Base-by-base conservation (phyloP, 2,113 vertebrate species). In the Chitala chitala region DNA sequence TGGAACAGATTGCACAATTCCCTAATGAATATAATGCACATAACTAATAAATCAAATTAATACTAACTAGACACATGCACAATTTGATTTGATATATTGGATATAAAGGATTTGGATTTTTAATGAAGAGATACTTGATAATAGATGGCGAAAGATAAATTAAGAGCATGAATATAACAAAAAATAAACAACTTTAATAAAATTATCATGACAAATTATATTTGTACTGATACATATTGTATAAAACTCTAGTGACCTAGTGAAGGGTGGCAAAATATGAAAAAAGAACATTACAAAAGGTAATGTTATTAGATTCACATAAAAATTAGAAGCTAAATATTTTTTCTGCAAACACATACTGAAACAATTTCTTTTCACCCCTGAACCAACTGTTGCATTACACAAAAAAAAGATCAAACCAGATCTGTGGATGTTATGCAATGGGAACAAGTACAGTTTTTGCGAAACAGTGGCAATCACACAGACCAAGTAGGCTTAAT, bases 381-480 rank as follows among this genome's bases (percentile, higher is more conserved):
- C 40, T 63, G 59, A 46, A 66, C 71, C 69, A 80, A 80, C 73
- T 63, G 64, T 63, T 72, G 71, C 75, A 58, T 51, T 74, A 72
- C 73, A 42, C 63, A 77, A 74, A 66, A 73, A 65, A 76, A 75
- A 74, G 73, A 76, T 65, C 42, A 73, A 70, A 80, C 36, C 50
- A 76, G 22, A 71, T 73, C 26, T 69, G 20, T 78, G 71, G 74
- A 78, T 65, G 58, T 71, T 66, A 56, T 75, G 73, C 76, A 78
- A 75, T 36, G 33, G 17, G 29, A 70, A 71, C 59, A 44, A 29
- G 56, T 70, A 51, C 61, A 55, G 65, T 72, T 73, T 68, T 73
- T 75, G 63, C 65, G 70, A 73, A 78, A 76, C 76, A 78, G 76
- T 76, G 74, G 74, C 71, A 70, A 78, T 78, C 74, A 72, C 71